A percentile compares a stretch with the other conserved stretches of the same genome.
Evolutionary conservation across 2,888 invertebrate species (phyloP).

Genomic region (Acanthoscelides obtectus): DNA sequence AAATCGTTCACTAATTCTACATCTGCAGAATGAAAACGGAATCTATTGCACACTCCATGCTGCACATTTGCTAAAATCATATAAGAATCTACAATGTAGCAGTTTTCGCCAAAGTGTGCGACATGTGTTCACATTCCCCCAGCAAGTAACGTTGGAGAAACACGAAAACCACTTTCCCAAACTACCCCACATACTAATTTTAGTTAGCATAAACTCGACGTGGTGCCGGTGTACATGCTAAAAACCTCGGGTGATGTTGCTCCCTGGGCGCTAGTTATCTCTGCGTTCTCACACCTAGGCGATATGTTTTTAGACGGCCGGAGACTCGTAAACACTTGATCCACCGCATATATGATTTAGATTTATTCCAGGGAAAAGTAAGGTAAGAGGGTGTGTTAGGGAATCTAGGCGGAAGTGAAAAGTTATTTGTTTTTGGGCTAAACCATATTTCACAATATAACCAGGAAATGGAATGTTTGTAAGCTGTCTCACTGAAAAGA

Average conservation of each 20-base stretch:
- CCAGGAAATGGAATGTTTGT: no score
- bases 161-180: neutral
- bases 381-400: neutral
- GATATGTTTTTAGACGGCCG: neutral
- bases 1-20: no score
- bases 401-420: no score
- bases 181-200: neutral
- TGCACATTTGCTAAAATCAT: no score
- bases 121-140: neutral
- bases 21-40: no score
- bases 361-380: neutral
- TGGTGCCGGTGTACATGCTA: neutral
- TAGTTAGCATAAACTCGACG: neutral
- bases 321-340: neutral
- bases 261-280: neutral
- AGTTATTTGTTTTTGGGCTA: no score
- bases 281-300: neutral
- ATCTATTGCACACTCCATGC: no score
- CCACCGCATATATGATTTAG: neutral
- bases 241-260: neutral
- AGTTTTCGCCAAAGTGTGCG: neutral
- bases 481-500: no score
- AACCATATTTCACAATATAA: no score
- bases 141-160: neutral
- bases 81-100: neutral